Base-by-base conservation (phyloP, 1,140 invertebrate species). In the Scylla paramamosain region DNA sequence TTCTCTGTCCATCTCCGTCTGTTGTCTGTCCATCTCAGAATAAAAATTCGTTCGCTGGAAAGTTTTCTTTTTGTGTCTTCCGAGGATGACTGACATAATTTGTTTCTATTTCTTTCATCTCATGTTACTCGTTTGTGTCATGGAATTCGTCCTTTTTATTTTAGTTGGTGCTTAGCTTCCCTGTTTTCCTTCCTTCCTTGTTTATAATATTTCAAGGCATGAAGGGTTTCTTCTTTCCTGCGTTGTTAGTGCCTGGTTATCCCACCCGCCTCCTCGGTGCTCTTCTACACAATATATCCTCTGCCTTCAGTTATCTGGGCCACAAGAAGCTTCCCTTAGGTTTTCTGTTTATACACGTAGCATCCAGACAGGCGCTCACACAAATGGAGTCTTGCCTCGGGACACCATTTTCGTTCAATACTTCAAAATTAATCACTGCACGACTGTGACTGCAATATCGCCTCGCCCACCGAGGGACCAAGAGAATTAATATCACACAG, bases 141-240 rank as follows among this genome's bases (percentile, higher is more conserved):
- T 77, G 67, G 25, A 77, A 77, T n/a, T n/a, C 67, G n/a, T n/a
- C 67, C 52, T 59, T 59, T 77, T 77, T 77, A n/a, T 77, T 77
- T 77, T 77, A 7, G 20, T 77, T 25, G 67, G 12, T 77, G 20
- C 67, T n/a, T 77, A 20, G 67, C 1, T 77, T n/a, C 67, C 6
- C 25, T n/a, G 67, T 20, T n/a, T 8, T 77, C 67, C n/a, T 77
- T n/a, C 20, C n/a, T 77, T 7, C 67, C 25, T 77, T 77, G 67
- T n/a, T 77, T 77, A 7, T n/a, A 7, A 7, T 39, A 39, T 39
- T 39, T 39, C 39, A 39, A 39, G 39, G 6, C 39, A 39, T 6
- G 39, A 6, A 39, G 12, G 67, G 67, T 77, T 77, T 77, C 25
- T n/a, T 77, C n/a, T 77, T 59, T 59, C 52, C 16, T 59, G 52